Conservation (phyloP, 2,888 invertebrate species). For the Leptura quadrifasciata region DNA sequence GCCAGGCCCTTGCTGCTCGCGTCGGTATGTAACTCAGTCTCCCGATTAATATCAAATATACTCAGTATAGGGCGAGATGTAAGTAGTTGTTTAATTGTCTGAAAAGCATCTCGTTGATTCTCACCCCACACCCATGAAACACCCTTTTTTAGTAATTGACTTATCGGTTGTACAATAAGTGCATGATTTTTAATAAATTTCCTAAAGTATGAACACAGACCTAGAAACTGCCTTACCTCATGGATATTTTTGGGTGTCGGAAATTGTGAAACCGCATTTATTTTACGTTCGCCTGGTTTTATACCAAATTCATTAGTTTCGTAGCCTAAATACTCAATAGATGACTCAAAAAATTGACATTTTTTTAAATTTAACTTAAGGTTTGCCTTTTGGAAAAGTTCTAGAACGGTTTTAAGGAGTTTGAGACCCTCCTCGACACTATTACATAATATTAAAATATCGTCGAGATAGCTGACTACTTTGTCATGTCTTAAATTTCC, state of each 20-base stretch:
- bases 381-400: conserved; percentile 26
- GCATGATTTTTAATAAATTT: conserved; percentile 60
- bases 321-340: conserved; percentile 64
- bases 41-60: conserved; percentile 28
- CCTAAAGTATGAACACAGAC: conserved; percentile 61
- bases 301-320: conserved; percentile 61
- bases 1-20: conserved; percentile 41
- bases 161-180: conserved; percentile 53
- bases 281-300: conserved; percentile 60
- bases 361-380: conserved; percentile 43
- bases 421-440: conserved; percentile 37
- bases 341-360: conserved; percentile 60
- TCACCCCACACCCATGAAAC: conserved; percentile 50
- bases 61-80: conserved; percentile 49
- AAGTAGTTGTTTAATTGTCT: conserved; percentile 50
- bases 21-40: no score
- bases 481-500: conserved; percentile 59
- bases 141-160: conserved; percentile 53
- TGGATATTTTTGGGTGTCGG: conserved; percentile 60
- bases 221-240: conserved; percentile 59
- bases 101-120: conserved; percentile 54
- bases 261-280: conserved; percentile 60
- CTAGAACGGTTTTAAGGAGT: conserved; percentile 18
- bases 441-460: conserved; percentile 59
- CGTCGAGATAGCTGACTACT: conserved; percentile 63